These are phyloP conservation scores for Hapalemur alaotrensis DNA, from an alignment of 2,797 vertebrate species.

Conservation along the genomic window DNA sequence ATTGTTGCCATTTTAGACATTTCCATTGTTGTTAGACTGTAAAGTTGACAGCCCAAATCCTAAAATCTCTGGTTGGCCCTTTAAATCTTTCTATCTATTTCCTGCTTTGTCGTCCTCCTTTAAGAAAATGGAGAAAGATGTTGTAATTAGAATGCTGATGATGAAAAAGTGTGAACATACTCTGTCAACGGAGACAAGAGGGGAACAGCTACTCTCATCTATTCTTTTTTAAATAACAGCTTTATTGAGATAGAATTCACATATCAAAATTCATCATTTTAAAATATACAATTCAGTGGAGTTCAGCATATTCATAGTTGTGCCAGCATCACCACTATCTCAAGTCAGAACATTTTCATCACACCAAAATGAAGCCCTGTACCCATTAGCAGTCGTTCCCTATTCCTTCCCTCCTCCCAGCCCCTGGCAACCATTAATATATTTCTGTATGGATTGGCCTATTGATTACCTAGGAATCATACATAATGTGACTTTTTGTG, in stretches of 20 bases:
- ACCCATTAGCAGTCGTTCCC: not conserved
- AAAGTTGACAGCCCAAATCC: not conserved
- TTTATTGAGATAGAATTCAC: not conserved
- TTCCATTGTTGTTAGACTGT: not conserved
- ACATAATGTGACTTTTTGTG: not conserved
- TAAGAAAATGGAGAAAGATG: not conserved
- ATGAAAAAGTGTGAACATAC: not conserved
- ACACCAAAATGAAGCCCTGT: not conserved
- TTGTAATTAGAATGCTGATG: not conserved
- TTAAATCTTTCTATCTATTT: conserved; percentile 8
- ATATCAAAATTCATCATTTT: not conserved
- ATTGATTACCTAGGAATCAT: not conserved
- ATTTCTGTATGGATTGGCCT: not conserved
- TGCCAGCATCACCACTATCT: not conserved
- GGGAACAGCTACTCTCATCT: not conserved
- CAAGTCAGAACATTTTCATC: not conserved
- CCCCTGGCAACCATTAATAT: not conserved
- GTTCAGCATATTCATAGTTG: not conserved
- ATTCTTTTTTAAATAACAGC: not conserved
- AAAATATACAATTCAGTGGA: not conserved
- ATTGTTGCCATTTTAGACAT: not conserved
- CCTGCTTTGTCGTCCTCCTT: not conserved
- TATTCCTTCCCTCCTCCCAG: too few species aligned
- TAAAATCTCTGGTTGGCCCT: not conserved
- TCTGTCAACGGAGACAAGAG: not conserved